Evolutionary conservation across 2,888 invertebrate species (phyloP).

Genomic region (Cosmopolites sordidus): DNA sequence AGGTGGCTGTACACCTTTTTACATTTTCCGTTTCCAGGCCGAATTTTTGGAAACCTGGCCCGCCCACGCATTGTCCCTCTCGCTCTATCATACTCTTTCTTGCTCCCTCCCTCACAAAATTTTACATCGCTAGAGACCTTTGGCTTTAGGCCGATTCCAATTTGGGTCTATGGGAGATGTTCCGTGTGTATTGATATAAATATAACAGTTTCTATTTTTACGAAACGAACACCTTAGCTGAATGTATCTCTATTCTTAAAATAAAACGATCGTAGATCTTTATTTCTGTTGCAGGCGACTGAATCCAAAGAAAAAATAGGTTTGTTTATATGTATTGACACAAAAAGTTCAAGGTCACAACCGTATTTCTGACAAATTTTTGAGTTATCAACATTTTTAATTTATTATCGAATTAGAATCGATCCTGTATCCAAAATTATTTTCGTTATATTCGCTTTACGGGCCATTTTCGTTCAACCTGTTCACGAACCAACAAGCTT

Average conservation of each 20-base stretch:
- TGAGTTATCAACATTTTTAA: no score
- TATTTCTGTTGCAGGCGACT: conserved; percentile 1
- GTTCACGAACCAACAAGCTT: no score
- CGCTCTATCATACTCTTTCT: no score
- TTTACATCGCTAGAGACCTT: not conserved
- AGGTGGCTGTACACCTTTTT: not conserved
- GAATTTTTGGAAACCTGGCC: no score
- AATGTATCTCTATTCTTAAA: conserved; percentile 3
- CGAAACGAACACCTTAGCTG: conserved; percentile 6
- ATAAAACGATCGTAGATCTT: conserved; percentile 4
- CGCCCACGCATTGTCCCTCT: no score
- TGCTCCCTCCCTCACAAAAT: no score
- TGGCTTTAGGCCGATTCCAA: conserved; percentile 1
- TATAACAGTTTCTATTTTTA: conserved; percentile 16
- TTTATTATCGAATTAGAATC: no score
- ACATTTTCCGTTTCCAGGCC: no score
- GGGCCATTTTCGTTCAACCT: no score
- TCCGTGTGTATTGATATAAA: conserved; percentile 13
- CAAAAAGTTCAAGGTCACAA: conserved; percentile 11
- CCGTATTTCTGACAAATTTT: no score
- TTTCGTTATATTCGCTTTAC: no score
- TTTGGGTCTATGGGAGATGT: not conserved
- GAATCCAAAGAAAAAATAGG: conserved; percentile 2
- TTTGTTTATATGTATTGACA: conserved; percentile 13
- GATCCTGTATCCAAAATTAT: no score